These are phyloP conservation scores for Eciton burchellii DNA, from an alignment of 1,140 invertebrate genomes.

Conservation along the genomic window DNA sequence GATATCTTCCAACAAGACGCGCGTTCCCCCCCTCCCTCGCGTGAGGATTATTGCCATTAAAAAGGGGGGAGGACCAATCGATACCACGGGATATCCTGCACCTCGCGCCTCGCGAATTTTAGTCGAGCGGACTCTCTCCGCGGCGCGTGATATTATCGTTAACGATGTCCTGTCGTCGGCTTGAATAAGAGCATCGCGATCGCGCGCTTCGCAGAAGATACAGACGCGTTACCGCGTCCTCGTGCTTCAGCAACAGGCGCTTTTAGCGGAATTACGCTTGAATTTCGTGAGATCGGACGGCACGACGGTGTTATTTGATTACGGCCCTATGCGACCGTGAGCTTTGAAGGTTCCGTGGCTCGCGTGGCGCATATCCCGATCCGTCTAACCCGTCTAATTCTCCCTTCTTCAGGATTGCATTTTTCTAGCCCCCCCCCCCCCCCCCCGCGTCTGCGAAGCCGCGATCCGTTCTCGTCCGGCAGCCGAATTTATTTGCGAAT, in stretches of 20 bases:
- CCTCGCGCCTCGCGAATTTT: background rate
- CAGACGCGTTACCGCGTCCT: slow-evolving; percentile 31
- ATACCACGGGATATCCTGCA: background rate
- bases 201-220: slow-evolving; percentile 11
- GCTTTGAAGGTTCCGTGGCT: slow-evolving; percentile 46
- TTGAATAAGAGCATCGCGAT: slow-evolving; percentile 15
- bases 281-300: slow-evolving; percentile 44
- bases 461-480: too few relatives aligned
- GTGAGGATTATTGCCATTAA: background rate
- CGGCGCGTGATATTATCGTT: background rate
- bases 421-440: too few relatives aligned
- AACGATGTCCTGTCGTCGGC: background rate
- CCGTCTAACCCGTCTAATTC: slow-evolving; percentile 46
- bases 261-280: slow-evolving; percentile 41
- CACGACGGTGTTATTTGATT: slow-evolving; percentile 38
- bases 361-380: background rate
- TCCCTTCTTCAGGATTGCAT: slow-evolving; percentile 1
- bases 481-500: background rate
- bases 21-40: background rate
- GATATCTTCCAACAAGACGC: background rate
- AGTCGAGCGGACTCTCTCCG: background rate
- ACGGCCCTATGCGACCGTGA: slow-evolving; percentile 27
- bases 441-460: too few relatives aligned
- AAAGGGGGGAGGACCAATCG: background rate
- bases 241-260: slow-evolving; percentile 48